Conservation (phyloP, 2,888 invertebrate species). For the Nasonovia ribisnigri region DNA sequence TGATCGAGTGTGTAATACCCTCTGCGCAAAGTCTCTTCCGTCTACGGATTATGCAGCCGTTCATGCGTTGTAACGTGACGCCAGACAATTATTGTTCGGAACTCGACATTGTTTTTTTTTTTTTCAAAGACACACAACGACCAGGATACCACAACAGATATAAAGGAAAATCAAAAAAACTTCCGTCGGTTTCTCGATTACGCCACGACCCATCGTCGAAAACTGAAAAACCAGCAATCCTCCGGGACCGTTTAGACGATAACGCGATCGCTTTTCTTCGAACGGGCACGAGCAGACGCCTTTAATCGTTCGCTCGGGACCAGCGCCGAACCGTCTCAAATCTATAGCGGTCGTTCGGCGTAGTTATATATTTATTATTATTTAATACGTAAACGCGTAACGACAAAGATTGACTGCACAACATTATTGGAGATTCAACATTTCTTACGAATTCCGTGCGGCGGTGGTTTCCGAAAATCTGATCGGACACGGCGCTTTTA, state of each 20-base stretch:
- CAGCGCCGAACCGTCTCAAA: neutral
- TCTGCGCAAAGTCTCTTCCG: neutral
- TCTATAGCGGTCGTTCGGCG: neutral
- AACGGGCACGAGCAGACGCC: neutral
- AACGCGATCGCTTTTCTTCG: no score
- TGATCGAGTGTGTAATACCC: neutral
- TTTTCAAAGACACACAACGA: neutral
- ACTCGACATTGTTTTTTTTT: neutral
- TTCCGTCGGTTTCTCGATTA: neutral
- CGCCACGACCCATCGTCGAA: neutral
- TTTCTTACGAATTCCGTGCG: no score
- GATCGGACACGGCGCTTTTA: no score
- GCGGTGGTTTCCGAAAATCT: no score
- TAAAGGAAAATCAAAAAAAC: neutral
- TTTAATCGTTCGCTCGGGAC: slow-evolving; percentile 23
- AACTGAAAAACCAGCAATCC: neutral
- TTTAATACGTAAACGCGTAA: neutral
- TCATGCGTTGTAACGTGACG: no score
- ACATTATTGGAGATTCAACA: no score
- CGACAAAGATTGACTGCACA: neutral
- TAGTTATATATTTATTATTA: neutral
- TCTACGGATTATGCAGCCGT: neutral
- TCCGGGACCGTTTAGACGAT: slow-evolving; percentile 11
- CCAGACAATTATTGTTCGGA: neutral
- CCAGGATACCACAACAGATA: neutral